Percentiles rank a stretch among this genome's conserved stretches.
Evolutionary conservation across 2,797 vertebrate species (phyloP).

Genomic region (Taenioides sp.): DNA sequence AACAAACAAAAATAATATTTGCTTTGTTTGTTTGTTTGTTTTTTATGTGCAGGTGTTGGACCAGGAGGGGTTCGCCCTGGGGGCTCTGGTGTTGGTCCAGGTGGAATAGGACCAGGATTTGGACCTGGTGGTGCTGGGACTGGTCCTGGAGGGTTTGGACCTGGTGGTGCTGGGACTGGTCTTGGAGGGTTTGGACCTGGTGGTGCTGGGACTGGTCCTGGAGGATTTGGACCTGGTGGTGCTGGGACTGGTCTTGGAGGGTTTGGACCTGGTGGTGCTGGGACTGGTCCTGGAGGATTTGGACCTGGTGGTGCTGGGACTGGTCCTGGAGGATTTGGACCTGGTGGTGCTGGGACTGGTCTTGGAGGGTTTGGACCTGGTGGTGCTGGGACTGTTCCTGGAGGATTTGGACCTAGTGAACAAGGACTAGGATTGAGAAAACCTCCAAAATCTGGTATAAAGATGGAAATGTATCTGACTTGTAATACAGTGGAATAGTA

Average conservation of each 20-base stretch:
- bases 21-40: background rate
- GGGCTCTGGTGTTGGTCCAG: background rate
- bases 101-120: background rate
- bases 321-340: constrained; percentile 6
- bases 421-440: constrained; percentile 37
- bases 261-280: background rate
- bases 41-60: background rate
- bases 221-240: background rate
- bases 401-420: constrained; percentile 26
- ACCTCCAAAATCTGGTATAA: constrained; percentile 54
- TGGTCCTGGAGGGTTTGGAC: background rate
- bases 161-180: background rate
- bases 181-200: background rate
- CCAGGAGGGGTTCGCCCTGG: background rate
- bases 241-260: background rate
- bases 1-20: background rate
- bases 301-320: background rate
- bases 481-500: background rate
- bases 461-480: background rate
- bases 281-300: background rate
- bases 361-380: background rate
- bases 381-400: constrained; percentile 8
- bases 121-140: background rate
- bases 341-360: background rate
- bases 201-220: background rate